Base-by-base conservation (phyloP, 2,888 invertebrate genomes). In the Spisula solida region DNA sequence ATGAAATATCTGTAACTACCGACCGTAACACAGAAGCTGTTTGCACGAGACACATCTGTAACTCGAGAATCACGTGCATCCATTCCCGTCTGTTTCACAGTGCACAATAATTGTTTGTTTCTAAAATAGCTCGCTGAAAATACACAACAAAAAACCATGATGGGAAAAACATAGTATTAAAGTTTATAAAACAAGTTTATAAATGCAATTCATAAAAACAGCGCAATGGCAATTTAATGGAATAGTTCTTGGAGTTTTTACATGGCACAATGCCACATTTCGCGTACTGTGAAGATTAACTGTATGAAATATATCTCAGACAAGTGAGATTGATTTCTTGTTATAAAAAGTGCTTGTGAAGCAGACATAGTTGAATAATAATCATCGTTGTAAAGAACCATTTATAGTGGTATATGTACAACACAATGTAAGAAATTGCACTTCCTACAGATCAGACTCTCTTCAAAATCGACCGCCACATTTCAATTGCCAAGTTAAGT, bases 161-260 rank as follows among this genome's bases (percentile, higher is more conserved):
- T n/a, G 16, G 4, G 41, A 5, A 51, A 51, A 51, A 51, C 51
- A 51, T 51, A 14, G 16, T 51, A 51, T 51, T 51, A 8, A 51
- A 51, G 16, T 12, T 51, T 51, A 51, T 51, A 41, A 41, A 41
- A 41, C 41, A 41, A 41, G 4, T 41, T 41, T 41, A 41, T 41
- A 41, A 41, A 41, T 4, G 60, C 60, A 66, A 66, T 66, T 66
- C 12, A 66, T 25, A 66, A 25, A 25, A 25, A 66, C 41, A 66
- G n/a, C 60, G n/a, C n/a, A 66, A 66, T 25, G 60, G 25, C 6
- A 66, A 66, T 66, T 66, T 66, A 66, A 66, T 66, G 60, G 25
- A 66, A 66, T 25, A 25, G 25, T 4, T 66, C 10, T 4, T 66
- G 60, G n/a, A 25, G n/a, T 25, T 25, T 66, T 66, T 66, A n/a